phyloP scores from a whole-genome alignment of 2,888 invertebrate species.

The Tenthredo amoena region DNA sequence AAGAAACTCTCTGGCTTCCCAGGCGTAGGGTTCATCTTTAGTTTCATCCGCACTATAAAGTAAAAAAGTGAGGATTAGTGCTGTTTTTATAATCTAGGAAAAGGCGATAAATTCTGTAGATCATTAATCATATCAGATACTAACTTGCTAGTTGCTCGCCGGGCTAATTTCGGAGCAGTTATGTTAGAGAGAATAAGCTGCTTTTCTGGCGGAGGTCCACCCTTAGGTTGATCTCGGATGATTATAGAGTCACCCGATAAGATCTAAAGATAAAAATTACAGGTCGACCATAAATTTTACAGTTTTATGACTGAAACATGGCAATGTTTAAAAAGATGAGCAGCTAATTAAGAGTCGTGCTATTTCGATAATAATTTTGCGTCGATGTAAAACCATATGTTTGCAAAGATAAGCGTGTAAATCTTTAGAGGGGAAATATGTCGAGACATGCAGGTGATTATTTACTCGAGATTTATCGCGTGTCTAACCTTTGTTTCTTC shows the following conservation, averaged over 20 bases:
- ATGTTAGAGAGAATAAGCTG: constrained; percentile 94
- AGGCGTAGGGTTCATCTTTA: constrained; percentile 96
- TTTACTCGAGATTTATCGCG: background rate
- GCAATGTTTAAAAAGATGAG: background rate
- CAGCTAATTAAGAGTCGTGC: background rate
- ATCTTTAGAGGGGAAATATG: background rate
- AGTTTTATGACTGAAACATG: background rate
- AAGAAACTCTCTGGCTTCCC: constrained; percentile 98
- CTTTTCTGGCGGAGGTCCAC: constrained; percentile 95
- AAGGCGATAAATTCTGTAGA: constrained; percentile 34
- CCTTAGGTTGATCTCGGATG: constrained; percentile 90
- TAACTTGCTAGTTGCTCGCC: constrained; percentile 83
- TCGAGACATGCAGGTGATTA: background rate
- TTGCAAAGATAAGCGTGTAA: background rate
- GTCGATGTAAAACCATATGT: background rate
- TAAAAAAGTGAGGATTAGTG: constrained; percentile 53
- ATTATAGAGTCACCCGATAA: constrained; percentile 97
- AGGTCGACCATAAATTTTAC: background rate
- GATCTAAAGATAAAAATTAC: constrained; percentile 83
- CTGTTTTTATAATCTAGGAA: background rate
- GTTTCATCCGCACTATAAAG: constrained; percentile 83
- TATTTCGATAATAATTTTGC: background rate
- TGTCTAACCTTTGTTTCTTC: background rate
- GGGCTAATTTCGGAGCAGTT: constrained; percentile 93
- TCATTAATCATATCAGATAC: constrained; percentile 53